Conservation (phyloP, 2,888 invertebrate species). For the Isotomurus palustris region DNA sequence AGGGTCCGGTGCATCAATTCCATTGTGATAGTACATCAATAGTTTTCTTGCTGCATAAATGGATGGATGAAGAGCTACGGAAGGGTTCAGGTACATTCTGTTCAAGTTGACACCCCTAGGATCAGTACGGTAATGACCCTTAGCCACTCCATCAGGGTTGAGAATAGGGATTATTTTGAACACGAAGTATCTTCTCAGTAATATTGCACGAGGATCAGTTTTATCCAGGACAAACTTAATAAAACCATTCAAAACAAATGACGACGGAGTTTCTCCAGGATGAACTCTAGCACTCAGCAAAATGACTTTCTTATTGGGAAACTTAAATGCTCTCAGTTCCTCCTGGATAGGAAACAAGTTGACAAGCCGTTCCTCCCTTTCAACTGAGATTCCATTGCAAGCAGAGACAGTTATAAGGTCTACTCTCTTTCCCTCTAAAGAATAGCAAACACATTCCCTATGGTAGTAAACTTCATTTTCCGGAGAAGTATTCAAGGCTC, state of each 20-base stretch:
- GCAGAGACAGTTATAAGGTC: constrained; percentile 81
- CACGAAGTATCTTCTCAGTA: constrained; percentile 69
- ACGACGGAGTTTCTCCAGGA: constrained; percentile 65
- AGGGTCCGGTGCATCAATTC: constrained; percentile 39
- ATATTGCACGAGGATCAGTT: constrained; percentile 69
- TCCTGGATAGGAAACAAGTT: constrained; percentile 68
- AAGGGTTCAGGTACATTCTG: constrained; percentile 75
- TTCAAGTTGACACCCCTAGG: constrained; percentile 82
- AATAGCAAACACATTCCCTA: constrained; percentile 72
- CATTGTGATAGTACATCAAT: constrained; percentile 49
- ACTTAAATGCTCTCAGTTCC: constrained; percentile 65
- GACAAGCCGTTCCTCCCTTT: constrained; percentile 66
- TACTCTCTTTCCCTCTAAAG: constrained; percentile 70
- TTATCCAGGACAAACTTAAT: constrained; percentile 69
- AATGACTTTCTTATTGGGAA: constrained; percentile 73
- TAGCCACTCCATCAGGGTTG: constrained; percentile 84
- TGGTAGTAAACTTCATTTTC: constrained; percentile 76
- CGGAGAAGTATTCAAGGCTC: constrained; percentile 1
- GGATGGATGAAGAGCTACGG: constrained; percentile 68
- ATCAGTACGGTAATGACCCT: constrained; percentile 82
- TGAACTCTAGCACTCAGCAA: constrained; percentile 85
- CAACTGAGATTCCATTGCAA: constrained; percentile 66
- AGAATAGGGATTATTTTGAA: constrained; percentile 87
- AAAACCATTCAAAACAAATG: constrained; percentile 81
- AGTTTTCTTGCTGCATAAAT: constrained; percentile 78